Evolutionary conservation across 2,113 vertebrate genomes (phyloP).

Genomic region (Cynopterus brachyotis): DNA sequence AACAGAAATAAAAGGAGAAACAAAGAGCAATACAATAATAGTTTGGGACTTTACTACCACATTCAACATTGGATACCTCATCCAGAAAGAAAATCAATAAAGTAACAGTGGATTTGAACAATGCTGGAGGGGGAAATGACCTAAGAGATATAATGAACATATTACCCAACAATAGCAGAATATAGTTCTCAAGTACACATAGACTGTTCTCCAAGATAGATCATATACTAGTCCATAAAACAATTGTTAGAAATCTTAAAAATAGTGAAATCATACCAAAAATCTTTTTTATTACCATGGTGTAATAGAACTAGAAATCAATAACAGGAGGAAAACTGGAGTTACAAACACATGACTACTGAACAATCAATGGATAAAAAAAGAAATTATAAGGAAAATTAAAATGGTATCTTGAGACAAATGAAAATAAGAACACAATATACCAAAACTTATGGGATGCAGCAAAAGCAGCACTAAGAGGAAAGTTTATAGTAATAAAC

Average conservation of each 20-base stretch:
- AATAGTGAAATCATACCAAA: not conserved
- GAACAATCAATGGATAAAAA: not conserved
- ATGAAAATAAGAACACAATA: not conserved
- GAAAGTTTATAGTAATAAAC: not conserved
- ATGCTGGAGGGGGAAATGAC: not conserved
- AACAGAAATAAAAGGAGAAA: not conserved
- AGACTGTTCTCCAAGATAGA: not conserved
- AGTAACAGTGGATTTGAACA: not conserved
- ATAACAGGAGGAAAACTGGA: not conserved
- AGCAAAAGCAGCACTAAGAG: not conserved
- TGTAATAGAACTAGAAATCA: not conserved
- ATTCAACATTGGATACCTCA: not conserved
- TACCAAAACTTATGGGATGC: not conserved
- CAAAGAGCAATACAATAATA: not conserved
- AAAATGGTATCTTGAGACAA: not conserved
- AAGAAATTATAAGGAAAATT: not conserved
- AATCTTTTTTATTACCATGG: not conserved
- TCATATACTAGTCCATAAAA: not conserved
- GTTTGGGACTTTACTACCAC: not conserved
- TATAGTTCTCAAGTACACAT: not conserved
- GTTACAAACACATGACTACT: not conserved
- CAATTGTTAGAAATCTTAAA: not conserved
- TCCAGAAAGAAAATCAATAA: not conserved
- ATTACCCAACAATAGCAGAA: not conserved
- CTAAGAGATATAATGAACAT: not conserved